These are phyloP conservation scores for Ridgeia piscesae DNA, from an alignment of 1,140 invertebrate genomes.

Conservation along the genomic window DNA sequence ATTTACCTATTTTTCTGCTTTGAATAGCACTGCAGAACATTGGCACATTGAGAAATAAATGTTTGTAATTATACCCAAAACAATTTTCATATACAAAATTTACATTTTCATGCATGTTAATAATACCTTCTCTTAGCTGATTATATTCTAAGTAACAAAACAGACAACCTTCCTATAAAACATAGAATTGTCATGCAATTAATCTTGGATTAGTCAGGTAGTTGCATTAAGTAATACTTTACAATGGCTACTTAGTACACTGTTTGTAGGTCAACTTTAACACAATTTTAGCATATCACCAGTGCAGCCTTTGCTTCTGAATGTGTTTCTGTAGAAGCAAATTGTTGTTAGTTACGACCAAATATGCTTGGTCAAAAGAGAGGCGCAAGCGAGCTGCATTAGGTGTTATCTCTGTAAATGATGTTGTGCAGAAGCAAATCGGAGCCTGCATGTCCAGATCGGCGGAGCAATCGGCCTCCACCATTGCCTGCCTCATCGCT, in stretches of 20 bases:
- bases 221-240: too few species aligned
- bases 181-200: neutral
- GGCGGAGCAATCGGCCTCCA: neutral
- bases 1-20: too few species aligned
- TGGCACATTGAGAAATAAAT: too few species aligned
- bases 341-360: neutral
- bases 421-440: neutral
- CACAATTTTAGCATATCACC: too few species aligned
- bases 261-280: too few species aligned
- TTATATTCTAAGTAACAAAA: too few species aligned
- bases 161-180: neutral
- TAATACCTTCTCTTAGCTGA: too few species aligned
- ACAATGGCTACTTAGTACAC: too few species aligned
- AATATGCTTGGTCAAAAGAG: neutral
- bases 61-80: too few species aligned
- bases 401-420: neutral
- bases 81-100: too few species aligned
- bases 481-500: neutral
- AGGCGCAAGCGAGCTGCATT: neutral
- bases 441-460: neutral
- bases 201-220: neutral
- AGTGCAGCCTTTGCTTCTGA: neutral
- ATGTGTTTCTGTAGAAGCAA: neutral
- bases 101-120: too few species aligned
- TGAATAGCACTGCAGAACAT: too few species aligned